Evolutionary conservation across 1,140 invertebrate genomes (phyloP).

Genomic region (Oreohelix idahoensis): DNA sequence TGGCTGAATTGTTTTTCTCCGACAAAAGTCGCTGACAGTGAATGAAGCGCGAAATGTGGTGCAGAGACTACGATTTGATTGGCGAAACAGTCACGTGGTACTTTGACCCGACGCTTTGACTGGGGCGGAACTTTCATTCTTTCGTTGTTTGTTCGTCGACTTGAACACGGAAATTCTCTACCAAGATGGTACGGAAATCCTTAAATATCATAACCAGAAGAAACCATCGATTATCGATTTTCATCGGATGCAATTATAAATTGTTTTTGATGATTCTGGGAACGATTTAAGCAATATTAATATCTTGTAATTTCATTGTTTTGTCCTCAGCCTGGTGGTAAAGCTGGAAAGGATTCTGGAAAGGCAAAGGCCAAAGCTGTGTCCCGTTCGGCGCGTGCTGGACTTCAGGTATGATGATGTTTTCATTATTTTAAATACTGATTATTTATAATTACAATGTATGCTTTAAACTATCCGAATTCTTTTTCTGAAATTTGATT

Average conservation of each 20-base stretch:
- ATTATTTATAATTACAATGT: not conserved
- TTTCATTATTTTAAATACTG: not conserved
- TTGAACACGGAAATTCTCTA: conserved; percentile 9
- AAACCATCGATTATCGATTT: conserved; percentile 25
- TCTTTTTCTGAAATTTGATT: conserved; percentile 13
- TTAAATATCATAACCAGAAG: conserved; percentile 36
- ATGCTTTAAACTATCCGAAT: not conserved
- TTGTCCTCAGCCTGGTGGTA: conserved; percentile 88
- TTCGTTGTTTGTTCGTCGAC: not conserved
- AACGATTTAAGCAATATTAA: conserved; percentile 37
- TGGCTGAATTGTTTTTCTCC: too few species aligned
- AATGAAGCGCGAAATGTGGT: conserved; percentile 31
- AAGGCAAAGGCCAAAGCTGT: conserved; percentile 99
- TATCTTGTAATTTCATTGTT: conserved; percentile 36
- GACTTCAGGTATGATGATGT: conserved; percentile 87
- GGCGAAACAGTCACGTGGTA: conserved; percentile 40
- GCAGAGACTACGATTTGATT: conserved; percentile 27
- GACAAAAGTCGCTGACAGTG: not conserved
- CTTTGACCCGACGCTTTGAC: conserved; percentile 40
- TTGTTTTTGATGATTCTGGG: conserved; percentile 18
- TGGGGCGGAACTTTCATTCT: not conserved
- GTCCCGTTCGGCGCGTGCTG: conserved; percentile 96
- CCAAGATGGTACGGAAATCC: conserved; percentile 47
- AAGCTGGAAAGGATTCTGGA: conserved; percentile 99
- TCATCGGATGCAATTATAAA: conserved; percentile 11